Evolutionary conservation across 2,113 vertebrate genomes (phyloP), one percentile per base, ranked within the genome.

Genomic region (Romanogobio albipinnatus): DNA sequence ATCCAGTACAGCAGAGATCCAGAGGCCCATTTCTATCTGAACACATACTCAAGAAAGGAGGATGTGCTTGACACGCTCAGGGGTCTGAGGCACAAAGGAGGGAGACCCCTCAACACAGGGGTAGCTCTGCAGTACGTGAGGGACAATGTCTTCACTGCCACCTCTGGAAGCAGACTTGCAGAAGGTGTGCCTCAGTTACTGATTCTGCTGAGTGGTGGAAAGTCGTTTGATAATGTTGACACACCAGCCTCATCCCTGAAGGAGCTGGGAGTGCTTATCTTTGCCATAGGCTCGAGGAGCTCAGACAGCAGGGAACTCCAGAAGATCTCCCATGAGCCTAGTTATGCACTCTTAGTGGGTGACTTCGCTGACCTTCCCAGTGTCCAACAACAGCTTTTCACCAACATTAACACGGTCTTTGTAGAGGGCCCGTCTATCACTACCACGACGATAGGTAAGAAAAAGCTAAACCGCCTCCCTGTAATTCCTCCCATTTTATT

Each of bases 1-100:
- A 93, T 96, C 24, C 98, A 99, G 91, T 99, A 98, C 89, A 68
- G 95, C 96, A 86, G 95, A 95, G 2, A 91, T 24, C 56, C 73
- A 19, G 64, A 81, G 53, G 76, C 85, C 10, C 61, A 76, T 62
- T 87, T 90, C 76, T 61, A 81, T 56, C 81, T 90, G 19, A 89
- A 83, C 56, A 81, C 85, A 17, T 80, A 85, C 51, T 24, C 66
- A 5, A 80, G 15, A 43, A 85, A 85, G 51, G 61, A 59, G 1
- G 47, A 81, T 9, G 43, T 85, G 36, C 47, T 86, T 26, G 62
- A 75, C 11, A 45, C 14, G 9, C 49, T 89, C 26, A 66, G 81
- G 22, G 73, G 74, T 33, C 70, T 89, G 47, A 87, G 81, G 36
- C 84, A 74, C 75, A 86, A 86, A 84, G 88, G 88, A 13, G 88